Conservation (phyloP, 2,797 vertebrate species). For the Hipposideros larvatus region DNA sequence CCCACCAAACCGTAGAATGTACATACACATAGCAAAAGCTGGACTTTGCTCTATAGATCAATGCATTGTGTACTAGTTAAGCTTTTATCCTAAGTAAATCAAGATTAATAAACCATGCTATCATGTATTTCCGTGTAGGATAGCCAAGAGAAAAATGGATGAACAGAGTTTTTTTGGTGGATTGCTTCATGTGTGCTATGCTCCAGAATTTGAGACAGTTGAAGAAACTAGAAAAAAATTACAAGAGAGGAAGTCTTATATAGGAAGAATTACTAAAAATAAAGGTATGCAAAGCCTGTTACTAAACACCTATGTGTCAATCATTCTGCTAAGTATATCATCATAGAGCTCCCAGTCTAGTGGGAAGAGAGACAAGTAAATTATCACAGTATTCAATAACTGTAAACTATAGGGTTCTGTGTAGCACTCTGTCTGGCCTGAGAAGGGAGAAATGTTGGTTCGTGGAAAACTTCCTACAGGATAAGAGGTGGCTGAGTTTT, state of each 20-base stretch:
- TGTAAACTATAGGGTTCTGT: neutral
- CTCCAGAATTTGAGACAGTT: constrained; percentile 97
- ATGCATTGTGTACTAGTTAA: neutral
- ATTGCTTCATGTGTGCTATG: constrained; percentile 97
- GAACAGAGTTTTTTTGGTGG: constrained; percentile 97
- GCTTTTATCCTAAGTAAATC: constrained; percentile 39
- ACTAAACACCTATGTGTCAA: neutral
- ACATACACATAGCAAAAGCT: neutral
- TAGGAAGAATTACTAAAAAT: constrained; percentile 90
- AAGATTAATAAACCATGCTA: neutral
- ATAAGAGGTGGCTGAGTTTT: neutral
- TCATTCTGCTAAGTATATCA: neutral
- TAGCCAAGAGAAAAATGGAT: constrained; percentile 96
- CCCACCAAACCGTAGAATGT: neutral
- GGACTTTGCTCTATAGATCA: neutral
- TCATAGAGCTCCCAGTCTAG: neutral
- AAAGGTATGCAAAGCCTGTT: constrained; percentile 89
- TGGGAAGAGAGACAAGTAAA: neutral
- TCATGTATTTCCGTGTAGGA: constrained; percentile 87
- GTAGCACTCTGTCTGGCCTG: neutral
- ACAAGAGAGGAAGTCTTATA: constrained; percentile 93
- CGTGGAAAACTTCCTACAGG: neutral
- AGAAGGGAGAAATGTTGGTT: neutral
- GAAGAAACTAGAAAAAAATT: constrained; percentile 97
- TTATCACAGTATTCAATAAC: neutral